Percentiles rank a stretch among this genome's conserved stretches.
phyloP scores from a whole-genome alignment of 1,140 invertebrate species.

The Eupristina koningsbergeri region DNA sequence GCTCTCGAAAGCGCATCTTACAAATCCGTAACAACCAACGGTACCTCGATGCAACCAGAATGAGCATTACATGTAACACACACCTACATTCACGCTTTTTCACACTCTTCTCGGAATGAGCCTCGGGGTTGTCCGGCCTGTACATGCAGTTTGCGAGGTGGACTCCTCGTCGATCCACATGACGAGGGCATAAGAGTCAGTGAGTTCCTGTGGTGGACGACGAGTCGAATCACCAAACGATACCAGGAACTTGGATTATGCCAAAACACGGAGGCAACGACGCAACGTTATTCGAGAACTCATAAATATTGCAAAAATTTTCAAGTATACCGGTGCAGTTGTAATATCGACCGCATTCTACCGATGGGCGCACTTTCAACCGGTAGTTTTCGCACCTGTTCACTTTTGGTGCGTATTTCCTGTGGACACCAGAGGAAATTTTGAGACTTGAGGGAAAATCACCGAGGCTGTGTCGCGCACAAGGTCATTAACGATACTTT shows the following conservation, averaged over 20 bases:
- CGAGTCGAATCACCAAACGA: not conserved
- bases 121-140: not conserved
- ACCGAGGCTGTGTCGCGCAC: too few relatives aligned
- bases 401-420: too few relatives aligned
- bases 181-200: not conserved
- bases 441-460: too few relatives aligned
- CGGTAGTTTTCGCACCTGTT: too few relatives aligned
- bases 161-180: not conserved
- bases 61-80: not conserved
- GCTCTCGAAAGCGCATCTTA: not conserved
- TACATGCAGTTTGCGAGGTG: not conserved
- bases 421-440: too few relatives aligned
- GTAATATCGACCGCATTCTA: too few relatives aligned
- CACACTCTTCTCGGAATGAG: not conserved
- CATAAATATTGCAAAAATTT: not conserved
- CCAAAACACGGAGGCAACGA: not conserved
- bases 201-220: too few relatives aligned
- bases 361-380: not conserved
- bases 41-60: not conserved
- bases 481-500: too few relatives aligned
- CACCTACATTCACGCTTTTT: constrained; percentile 11
- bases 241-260: not conserved
- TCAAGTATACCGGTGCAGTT: not conserved
- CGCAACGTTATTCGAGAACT: not conserved
- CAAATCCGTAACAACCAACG: constrained; percentile 26